Conservation (phyloP, 1,140 invertebrate genomes). For the Marisa cornuarietis region DNA sequence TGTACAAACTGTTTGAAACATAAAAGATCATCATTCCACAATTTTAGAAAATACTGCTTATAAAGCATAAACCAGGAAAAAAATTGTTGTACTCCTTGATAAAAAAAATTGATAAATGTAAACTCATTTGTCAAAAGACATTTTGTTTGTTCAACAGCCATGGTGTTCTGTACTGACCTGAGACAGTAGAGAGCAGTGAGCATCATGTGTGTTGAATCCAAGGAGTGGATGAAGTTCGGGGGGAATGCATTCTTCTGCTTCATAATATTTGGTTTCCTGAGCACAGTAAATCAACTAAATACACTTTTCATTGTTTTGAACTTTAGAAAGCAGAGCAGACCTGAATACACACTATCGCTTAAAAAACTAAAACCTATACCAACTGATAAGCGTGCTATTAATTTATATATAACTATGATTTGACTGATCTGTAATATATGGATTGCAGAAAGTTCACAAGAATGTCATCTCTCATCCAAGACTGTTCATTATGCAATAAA, state of each 20-base stretch:
- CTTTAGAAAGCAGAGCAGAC: too few relatives aligned
- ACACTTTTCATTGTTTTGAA: too few relatives aligned
- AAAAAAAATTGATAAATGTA: not conserved
- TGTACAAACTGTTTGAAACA: not conserved
- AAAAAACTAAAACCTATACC: not conserved
- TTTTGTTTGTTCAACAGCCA: not conserved
- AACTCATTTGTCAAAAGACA: not conserved
- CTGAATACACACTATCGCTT: too few relatives aligned
- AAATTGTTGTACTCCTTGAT: not conserved
- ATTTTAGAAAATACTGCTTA: not conserved
- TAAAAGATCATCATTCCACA: not conserved
- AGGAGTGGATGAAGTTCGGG: constrained; percentile 98
- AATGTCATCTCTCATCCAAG: too few relatives aligned
- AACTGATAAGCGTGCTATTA: too few relatives aligned
- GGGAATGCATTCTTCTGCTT: constrained; percentile 99
- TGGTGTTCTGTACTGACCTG: constrained; percentile 54
- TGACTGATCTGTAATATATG: too few relatives aligned
- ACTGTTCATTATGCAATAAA: too few relatives aligned
- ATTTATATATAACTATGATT: too few relatives aligned
- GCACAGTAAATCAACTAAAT: not conserved
- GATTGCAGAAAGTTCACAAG: too few relatives aligned
- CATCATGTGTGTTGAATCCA: constrained; percentile 99
- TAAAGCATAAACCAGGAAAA: not conserved
- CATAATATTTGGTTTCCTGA: constrained; percentile 82
- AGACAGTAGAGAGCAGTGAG: constrained; percentile 91